Evolutionary conservation across 2,113 vertebrate species (phyloP).

Genomic region (Hystrix brachyura): DNA sequence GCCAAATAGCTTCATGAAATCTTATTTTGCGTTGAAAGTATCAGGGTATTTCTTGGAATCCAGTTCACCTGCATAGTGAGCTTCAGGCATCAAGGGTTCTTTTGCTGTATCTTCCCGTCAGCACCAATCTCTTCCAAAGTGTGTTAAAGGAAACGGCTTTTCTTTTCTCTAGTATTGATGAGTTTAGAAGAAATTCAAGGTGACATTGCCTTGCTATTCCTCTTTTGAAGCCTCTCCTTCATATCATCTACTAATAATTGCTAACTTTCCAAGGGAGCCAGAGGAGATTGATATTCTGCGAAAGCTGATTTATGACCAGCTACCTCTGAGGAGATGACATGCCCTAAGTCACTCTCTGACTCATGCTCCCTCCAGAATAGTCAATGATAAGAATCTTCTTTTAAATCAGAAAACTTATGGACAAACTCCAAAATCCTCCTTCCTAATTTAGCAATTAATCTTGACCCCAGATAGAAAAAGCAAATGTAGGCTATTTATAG

Average conservation of each 20-base stretch:
- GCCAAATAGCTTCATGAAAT: background rate
- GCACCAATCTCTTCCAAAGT: background rate
- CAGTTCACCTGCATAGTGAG: background rate
- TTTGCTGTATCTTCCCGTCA: background rate
- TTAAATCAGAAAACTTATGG: slow-evolving; percentile 51
- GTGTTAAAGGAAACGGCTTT: background rate
- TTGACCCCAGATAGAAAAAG: slow-evolving; percentile 37
- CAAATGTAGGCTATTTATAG: slow-evolving; percentile 29
- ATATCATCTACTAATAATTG: slow-evolving; percentile 10
- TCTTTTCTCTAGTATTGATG: slow-evolving; percentile 3
- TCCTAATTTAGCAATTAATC: slow-evolving; percentile 53
- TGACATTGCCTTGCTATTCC: slow-evolving; percentile 46
- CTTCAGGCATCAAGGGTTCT: background rate
- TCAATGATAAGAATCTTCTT: slow-evolving; percentile 66
- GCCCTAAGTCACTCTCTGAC: slow-evolving; percentile 72
- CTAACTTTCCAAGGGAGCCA: slow-evolving; percentile 55
- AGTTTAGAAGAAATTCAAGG: slow-evolving; percentile 56
- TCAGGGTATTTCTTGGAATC: background rate
- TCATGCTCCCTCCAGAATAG: slow-evolving; percentile 61
- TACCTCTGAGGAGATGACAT: slow-evolving; percentile 58
- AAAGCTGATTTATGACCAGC: slow-evolving; percentile 70
- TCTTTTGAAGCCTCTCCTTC: slow-evolving; percentile 56
- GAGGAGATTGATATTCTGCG: slow-evolving; percentile 69
- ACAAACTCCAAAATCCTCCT: slow-evolving; percentile 53
- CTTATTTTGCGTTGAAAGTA: background rate